These are phyloP conservation scores for Caenorhabditis panamensis DNA, from an alignment of 2,888 invertebrate species.

Conservation along the genomic window DNA sequence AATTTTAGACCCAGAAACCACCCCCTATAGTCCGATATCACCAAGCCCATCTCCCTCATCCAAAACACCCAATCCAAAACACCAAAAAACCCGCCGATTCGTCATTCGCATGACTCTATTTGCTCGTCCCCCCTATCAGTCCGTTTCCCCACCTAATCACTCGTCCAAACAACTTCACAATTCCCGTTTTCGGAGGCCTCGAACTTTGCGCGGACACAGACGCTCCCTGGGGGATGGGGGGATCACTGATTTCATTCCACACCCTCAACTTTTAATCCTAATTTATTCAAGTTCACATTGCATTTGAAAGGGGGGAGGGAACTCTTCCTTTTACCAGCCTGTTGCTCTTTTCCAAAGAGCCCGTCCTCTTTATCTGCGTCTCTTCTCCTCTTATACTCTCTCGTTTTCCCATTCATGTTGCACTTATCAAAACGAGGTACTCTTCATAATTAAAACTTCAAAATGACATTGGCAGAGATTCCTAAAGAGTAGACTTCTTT, in stretches of 20 bases:
- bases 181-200: slow-evolving; percentile 6
- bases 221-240: slow-evolving; percentile 26
- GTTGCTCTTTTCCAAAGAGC: slow-evolving; percentile 50
- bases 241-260: slow-evolving; percentile 43
- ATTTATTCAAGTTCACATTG: slow-evolving; percentile 49
- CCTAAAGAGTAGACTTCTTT: slow-evolving; percentile 10
- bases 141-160: slow-evolving; percentile 53
- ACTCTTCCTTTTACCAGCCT: slow-evolving; percentile 30
- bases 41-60: too few relatives aligned
- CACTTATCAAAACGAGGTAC: slow-evolving; percentile 41
- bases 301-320: not conserved
- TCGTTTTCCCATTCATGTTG: slow-evolving; percentile 26
- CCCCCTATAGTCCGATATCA: too few relatives aligned
- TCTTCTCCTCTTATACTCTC: slow-evolving; percentile 30
- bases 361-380: slow-evolving; percentile 3
- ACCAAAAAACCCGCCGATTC: slow-evolving; percentile 4
- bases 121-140: slow-evolving; percentile 5
- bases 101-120: slow-evolving; percentile 13
- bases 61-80: not conserved
- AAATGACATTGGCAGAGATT: slow-evolving; percentile 55
- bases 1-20: too few relatives aligned
- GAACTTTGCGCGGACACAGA: slow-evolving; percentile 11
- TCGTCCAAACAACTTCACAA: slow-evolving; percentile 48
- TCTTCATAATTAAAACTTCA: slow-evolving; percentile 60
- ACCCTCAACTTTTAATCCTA: slow-evolving; percentile 53